Evolutionary conservation across 2,113 vertebrate species (phyloP), one percentile per base, ranked within the genome.

Genomic region (Athene cunicularia): DNA sequence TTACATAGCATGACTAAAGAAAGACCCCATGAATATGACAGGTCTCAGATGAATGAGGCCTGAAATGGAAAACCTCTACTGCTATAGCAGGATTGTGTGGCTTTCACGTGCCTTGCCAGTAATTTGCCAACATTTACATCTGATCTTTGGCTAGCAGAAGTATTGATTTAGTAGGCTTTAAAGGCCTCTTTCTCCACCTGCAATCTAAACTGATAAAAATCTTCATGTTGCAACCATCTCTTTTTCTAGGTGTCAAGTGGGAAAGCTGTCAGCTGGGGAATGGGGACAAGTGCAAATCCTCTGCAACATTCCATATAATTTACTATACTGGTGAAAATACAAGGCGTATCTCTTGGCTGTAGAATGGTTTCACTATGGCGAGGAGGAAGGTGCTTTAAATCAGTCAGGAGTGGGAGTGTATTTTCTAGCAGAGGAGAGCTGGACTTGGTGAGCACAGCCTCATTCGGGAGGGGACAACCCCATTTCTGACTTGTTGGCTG

Each of bases 1-100:
- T 97, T 94, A 96, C 90, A 84, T 67, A 96, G 95, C 96, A 88
- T 95, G 96, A 96, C 90, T 84, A 79, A 97, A 97, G 95, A 94
- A 96, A 96, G 94, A 91, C 23, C 60, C 47, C 64, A 77, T 96
- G 92, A 92, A 95, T 41, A 55, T 70, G 81, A 90, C 89, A 96
- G 63, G 39, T 77, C n/a, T 9, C 81, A 97, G 90, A 90, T 80
- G 97, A 97, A 93, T 80, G 86, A 93, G 76, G 80, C 75, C 95
- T 96, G 96, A 97, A 96, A 97, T 87, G 90, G 81, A 93, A 98
- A 97, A 89, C 68, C 70, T 94, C 81, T 90, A 10, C 92, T 60
- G 77, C 60, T 95, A 39, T 18, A 85, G 59, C 21, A 27, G 56
- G 86, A 56, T 28, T 92, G 39, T 4, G 26, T 92, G 68, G 87